Percentiles rank a stretch among this genome's conserved stretches.
Conservation (phyloP, 1,140 invertebrate species). For the Cyrtorhinus lividipennis region DNA sequence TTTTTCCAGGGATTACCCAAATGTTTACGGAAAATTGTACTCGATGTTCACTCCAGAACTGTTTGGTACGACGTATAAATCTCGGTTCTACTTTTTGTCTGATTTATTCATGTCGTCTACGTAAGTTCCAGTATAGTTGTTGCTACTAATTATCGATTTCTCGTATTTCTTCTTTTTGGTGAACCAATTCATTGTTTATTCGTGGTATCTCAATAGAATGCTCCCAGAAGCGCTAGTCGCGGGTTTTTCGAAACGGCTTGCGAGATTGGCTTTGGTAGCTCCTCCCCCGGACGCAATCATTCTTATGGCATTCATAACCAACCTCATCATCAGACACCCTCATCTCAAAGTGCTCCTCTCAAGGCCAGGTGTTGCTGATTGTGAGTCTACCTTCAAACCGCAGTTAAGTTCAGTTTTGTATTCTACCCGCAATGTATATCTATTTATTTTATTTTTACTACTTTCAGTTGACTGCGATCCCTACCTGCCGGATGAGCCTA, state of each 20-base stretch:
- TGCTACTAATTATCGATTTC: too few species aligned
- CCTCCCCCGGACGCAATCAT: slow-evolving; percentile 63
- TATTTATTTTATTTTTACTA: neutral
- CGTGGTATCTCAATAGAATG: slow-evolving; percentile 44
- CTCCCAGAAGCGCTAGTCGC: slow-evolving; percentile 81
- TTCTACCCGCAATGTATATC: neutral
- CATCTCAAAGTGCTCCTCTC: slow-evolving; percentile 49
- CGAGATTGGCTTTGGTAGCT: slow-evolving; percentile 65
- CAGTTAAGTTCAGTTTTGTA: neutral
- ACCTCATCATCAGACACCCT: slow-evolving; percentile 75
- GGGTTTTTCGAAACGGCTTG: slow-evolving; percentile 79
- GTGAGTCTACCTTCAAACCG: slow-evolving; percentile 18
- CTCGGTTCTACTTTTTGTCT: slow-evolving; percentile 67
- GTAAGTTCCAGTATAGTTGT: slow-evolving; percentile 41
- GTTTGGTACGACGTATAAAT: slow-evolving; percentile 79
- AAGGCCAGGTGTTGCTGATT: slow-evolving; percentile 34
- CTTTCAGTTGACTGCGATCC: slow-evolving; percentile 51
- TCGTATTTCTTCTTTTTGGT: neutral
- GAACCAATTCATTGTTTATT: neutral
- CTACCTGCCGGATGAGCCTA: slow-evolving; percentile 61
- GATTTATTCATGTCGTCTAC: slow-evolving; percentile 86
- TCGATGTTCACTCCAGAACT: slow-evolving; percentile 78
- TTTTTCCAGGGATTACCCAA: slow-evolving; percentile 69
- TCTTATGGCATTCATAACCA: slow-evolving; percentile 69
- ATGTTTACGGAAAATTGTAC: slow-evolving; percentile 89